These are phyloP conservation scores for Arrhopalites spinosus DNA, from an alignment of 2,888 invertebrate genomes.

Conservation along the genomic window DNA sequence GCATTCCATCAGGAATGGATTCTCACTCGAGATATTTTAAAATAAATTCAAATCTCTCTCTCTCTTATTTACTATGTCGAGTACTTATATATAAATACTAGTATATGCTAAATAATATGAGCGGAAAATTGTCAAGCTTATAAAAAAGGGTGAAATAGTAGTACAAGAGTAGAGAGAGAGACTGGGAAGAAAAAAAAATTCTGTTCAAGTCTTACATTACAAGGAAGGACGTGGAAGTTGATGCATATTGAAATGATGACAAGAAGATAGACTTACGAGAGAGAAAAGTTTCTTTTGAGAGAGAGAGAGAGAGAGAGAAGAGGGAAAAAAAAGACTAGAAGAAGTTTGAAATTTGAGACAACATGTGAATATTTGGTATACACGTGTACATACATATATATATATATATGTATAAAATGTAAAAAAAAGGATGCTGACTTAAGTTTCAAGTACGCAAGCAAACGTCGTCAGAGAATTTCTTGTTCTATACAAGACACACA, in stretches of 20 bases:
- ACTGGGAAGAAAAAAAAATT: constrained; percentile 2
- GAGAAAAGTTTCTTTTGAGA: background rate
- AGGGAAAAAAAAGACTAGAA: constrained; percentile 3
- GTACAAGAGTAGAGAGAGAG: too few species aligned
- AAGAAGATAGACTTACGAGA: background rate
- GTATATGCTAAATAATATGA: too few species aligned
- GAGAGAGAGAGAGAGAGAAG: constrained; percentile 1
- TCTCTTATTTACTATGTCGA: background rate
- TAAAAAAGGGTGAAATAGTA: too few species aligned
- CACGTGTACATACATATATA: background rate
- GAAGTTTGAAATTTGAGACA: constrained; percentile 20
- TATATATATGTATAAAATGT: constrained; percentile 15
- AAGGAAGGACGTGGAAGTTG: too few species aligned
- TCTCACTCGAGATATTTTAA: constrained; percentile 13
- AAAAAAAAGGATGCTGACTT: constrained; percentile 18
- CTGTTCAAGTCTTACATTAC: background rate
- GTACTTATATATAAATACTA: background rate
- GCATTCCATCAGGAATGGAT: constrained; percentile 20
- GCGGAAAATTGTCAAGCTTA: too few species aligned
- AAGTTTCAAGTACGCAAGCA: constrained; percentile 1
- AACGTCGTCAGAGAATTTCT: constrained; percentile 6
- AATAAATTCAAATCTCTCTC: constrained; percentile 5
- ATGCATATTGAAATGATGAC: too few species aligned
- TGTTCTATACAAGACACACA: background rate
- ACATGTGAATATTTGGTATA: constrained; percentile 27